These are phyloP conservation scores for Cercocebus atys DNA, from an alignment of 2,113 vertebrate species.

Conservation along the genomic window DNA sequence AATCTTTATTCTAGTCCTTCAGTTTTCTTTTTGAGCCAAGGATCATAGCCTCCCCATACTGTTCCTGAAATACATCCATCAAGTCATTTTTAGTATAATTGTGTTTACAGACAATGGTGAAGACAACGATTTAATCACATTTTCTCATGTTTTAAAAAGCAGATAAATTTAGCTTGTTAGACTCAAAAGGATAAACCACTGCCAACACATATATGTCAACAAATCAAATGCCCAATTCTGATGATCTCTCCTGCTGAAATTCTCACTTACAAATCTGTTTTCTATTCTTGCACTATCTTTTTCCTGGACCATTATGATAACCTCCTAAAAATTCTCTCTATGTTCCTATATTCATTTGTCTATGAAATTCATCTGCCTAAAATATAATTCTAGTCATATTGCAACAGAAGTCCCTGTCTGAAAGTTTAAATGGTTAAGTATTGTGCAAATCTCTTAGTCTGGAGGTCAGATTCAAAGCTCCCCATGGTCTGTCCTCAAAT, in stretches of 20 bases:
- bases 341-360: not conserved
- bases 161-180: constrained; percentile 20
- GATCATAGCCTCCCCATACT: not conserved
- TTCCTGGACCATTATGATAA: not conserved
- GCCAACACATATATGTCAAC: not conserved
- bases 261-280: not conserved
- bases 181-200: not conserved
- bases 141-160: constrained; percentile 1
- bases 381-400: not conserved
- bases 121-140: constrained; percentile 1
- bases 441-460: not conserved
- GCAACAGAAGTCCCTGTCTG: not conserved
- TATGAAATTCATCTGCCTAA: not conserved
- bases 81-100: not conserved
- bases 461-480: not conserved
- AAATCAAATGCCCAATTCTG: not conserved
- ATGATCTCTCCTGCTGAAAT: not conserved
- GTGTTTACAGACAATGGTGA: constrained; percentile 15
- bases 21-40: constrained; percentile 33
- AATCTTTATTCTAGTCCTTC: constrained; percentile 5
- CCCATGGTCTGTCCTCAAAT: not conserved
- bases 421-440: not conserved
- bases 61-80: not conserved
- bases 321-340: not conserved
- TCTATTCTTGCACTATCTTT: not conserved